These are phyloP conservation scores for Avahi laniger DNA, from an alignment of 2,797 vertebrate genomes.

Conservation along the genomic window DNA sequence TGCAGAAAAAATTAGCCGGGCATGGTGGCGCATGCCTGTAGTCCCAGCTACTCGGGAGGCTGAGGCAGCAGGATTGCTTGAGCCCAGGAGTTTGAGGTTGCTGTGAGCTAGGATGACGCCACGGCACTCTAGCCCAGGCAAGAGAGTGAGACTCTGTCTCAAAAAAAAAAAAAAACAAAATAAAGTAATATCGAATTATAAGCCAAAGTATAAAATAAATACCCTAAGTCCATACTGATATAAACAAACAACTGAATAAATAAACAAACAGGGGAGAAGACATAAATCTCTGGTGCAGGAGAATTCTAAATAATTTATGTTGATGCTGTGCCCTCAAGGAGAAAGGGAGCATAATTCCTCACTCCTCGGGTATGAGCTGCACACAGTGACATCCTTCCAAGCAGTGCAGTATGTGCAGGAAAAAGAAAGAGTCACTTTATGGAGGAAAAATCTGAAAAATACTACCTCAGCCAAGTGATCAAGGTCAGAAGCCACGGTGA, in stretches of 20 bases:
- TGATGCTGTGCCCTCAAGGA: neutral
- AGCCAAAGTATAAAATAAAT: neutral
- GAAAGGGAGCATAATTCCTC: neutral
- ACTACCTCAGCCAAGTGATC: neutral
- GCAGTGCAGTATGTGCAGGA: neutral
- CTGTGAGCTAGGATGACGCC: no score
- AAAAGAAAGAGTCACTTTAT: neutral
- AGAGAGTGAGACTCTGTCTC: no score
- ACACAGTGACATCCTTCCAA: neutral
- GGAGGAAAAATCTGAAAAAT: neutral
- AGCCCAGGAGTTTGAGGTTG: no score
- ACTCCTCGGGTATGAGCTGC: neutral
- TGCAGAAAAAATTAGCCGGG: no score
- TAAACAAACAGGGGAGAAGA: neutral
- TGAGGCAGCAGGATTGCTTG: no score
- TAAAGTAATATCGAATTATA: neutral
- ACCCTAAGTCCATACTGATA: neutral
- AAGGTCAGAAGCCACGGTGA: neutral
- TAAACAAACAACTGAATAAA: neutral
- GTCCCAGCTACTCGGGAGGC: no score
- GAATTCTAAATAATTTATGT: neutral
- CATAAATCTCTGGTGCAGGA: neutral
- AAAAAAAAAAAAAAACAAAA: no score
- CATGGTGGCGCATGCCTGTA: no score
- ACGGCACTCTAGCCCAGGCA: no score